phyloP scores from a whole-genome alignment of 2,113 vertebrate genomes.

The Ophthalmotilapia sp. region DNA sequence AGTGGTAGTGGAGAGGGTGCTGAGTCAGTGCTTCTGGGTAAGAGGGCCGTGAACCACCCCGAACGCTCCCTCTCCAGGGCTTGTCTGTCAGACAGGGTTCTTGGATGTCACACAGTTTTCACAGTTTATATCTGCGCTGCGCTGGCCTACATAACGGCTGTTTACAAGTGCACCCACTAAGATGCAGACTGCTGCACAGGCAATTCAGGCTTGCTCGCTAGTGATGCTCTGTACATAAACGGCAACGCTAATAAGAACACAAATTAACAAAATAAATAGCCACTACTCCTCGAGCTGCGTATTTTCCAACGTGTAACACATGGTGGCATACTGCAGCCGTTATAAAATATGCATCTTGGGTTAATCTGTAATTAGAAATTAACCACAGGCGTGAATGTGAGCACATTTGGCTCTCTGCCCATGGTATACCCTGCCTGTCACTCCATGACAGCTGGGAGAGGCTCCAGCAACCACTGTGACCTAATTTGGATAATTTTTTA shows the following conservation, averaged over 20 bases:
- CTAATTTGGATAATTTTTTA: neutral
- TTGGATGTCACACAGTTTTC: neutral
- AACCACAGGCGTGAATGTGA: neutral
- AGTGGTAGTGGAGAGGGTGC: slow-evolving; percentile 19
- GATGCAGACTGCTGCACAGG: neutral
- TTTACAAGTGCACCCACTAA: slow-evolving; percentile 1
- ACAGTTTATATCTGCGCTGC: neutral
- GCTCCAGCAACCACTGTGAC: neutral
- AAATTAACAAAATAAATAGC: neutral
- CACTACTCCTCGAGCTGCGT: neutral
- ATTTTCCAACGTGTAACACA: neutral
- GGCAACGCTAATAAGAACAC: neutral
- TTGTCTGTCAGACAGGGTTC: slow-evolving; percentile 16
- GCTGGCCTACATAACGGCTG: slow-evolving; percentile 28
- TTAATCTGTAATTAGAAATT: neutral
- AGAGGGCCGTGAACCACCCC: slow-evolving; percentile 1
- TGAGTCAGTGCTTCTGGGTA: slow-evolving; percentile 49
- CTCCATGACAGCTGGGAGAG: neutral
- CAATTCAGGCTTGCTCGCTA: neutral
- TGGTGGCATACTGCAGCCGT: too few species aligned
- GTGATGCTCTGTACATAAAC: neutral
- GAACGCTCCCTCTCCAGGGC: neutral
- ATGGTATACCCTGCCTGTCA: neutral
- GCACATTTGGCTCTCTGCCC: neutral
- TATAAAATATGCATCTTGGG: neutral